Evolutionary conservation across 2,888 invertebrate genomes (phyloP), one percentile per base, ranked within the genome.

Genomic region (Zaprionus bogoriensis): DNA sequence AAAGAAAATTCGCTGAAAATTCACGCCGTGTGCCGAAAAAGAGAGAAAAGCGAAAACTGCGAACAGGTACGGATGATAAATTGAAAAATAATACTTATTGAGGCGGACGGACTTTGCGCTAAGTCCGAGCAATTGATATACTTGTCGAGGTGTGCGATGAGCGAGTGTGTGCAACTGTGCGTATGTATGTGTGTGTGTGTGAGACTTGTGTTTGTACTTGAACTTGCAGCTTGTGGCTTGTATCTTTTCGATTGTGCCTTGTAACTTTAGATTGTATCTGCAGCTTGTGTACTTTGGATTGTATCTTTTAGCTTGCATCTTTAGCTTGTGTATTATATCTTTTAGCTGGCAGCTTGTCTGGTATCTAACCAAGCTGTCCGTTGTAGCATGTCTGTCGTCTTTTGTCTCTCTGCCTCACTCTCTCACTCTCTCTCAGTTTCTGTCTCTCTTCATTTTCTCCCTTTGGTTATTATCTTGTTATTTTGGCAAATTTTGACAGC

Each of bases 61-160:
- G 50, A 64, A 70, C 66, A 83, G 82, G 72, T 78, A 76, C 68
- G 30, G 74, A 69, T 77, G 75, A 84, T 87, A 87, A 84, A 84
- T 84, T 80, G 66, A 68, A 80, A 82, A 86, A 75, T 86, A 86
- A 82, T 82, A 44, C 59, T 39, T 27, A 80, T 65, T 53, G 61
- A 70, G 64, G n/a, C n/a, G n/a, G n/a, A n/a, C 52, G 51, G 66
- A 71, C 55, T 67, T 74, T 46, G 28, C 19, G 36, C 14, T 22
- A 63, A 38, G 54, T 45, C 47, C 20, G 4, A 45, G 17, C 51
- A 61, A 55, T 67, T 67, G 67, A 67, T 58, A 58, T 57, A 57
- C 52, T 42, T 52, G 47, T 20, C 50, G 53, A 44, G 27, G 46
- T 41, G 57, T 32, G 19, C n/a, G n/a, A n/a, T n/a, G n/a, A n/a